Evolutionary conservation across 2,888 invertebrate species (phyloP), one percentile per base, ranked within the genome.

Genomic region (Rhimphoctona megacephalus): DNA sequence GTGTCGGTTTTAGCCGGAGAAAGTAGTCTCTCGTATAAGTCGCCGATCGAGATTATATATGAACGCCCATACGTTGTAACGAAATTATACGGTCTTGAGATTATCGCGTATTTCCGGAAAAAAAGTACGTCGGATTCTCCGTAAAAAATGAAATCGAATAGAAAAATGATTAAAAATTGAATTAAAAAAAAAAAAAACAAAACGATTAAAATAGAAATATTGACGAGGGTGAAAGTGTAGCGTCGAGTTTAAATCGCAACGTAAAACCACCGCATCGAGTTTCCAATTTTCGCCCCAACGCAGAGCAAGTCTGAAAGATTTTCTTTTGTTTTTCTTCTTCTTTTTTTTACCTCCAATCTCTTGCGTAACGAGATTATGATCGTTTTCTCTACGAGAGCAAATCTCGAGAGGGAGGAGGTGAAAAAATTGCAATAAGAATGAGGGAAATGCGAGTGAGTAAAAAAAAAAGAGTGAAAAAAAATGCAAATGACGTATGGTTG

Each of bases 241-340:
- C 64, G 39, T 8, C 52, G 33, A 36, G 49, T 46, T 30, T 67
- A 79, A 39, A 67, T 77, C 73, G 78, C 22, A 69, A 80, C 52
- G 25, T 66, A 76, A 81, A 49, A 76, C 80, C 83, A 67, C 83
- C 64, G 49, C 67, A 81, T 83, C 66, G 74, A 88, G 87, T 86
- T 89, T 89, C 87, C 85, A 85, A 81, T 87, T 87, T 88, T 88
- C 83, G 85, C 85, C n/a, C 33, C 66, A 81, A 61, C 81, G 83
- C 88, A 22, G 19, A 86, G 80, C 74, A 85, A 88, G 82, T 86
- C 72, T 86, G 5, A 82, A 30, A 64, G 72, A 57, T 66, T 66
- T 73, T 43, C n/a, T 49, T 67, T 69, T 46, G 22, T 43, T 22
- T 61, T 52, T 52, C 43, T 11, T 43, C 14, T 39, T 19, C 7